Conservation (phyloP, 2,888 invertebrate species). For the Galerucella calmariensis region DNA sequence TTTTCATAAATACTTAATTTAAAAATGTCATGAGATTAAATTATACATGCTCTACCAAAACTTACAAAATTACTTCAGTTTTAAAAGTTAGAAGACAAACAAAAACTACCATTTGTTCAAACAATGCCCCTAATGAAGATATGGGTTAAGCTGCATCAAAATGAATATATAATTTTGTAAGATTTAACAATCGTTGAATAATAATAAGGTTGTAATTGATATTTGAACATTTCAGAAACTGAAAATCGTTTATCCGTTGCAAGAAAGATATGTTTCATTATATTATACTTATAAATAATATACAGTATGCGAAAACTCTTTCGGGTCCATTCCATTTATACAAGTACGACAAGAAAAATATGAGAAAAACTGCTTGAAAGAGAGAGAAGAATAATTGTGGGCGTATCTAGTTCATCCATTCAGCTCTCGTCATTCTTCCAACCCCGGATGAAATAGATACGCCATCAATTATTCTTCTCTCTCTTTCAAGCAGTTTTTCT, state of each 20-base stretch:
- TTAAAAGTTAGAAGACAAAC: neutral
- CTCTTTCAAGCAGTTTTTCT: too few relatives aligned
- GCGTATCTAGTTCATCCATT: too few relatives aligned
- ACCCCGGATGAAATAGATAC: too few relatives aligned
- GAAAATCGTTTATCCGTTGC: constrained; percentile 5
- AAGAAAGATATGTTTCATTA: too few relatives aligned
- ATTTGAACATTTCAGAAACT: constrained; percentile 27
- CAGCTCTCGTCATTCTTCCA: too few relatives aligned
- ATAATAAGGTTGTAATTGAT: constrained; percentile 5
- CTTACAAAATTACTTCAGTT: neutral
- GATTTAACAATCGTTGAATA: constrained; percentile 16
- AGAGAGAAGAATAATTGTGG: too few relatives aligned
- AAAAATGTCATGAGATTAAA: constrained; percentile 15
- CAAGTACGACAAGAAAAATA: too few relatives aligned
- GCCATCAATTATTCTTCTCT: too few relatives aligned
- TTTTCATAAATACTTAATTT: constrained; percentile 17
- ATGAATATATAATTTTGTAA: constrained; percentile 17
- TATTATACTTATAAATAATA: neutral
- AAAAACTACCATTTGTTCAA: neutral
- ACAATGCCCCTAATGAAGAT: neutral
- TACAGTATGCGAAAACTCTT: neutral
- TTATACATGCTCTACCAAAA: neutral
- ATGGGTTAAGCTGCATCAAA: neutral
- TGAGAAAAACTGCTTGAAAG: too few relatives aligned
- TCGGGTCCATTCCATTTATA: too few relatives aligned